Base-by-base conservation (phyloP, 2,888 invertebrate species). In the Steromphala cineraria region DNA sequence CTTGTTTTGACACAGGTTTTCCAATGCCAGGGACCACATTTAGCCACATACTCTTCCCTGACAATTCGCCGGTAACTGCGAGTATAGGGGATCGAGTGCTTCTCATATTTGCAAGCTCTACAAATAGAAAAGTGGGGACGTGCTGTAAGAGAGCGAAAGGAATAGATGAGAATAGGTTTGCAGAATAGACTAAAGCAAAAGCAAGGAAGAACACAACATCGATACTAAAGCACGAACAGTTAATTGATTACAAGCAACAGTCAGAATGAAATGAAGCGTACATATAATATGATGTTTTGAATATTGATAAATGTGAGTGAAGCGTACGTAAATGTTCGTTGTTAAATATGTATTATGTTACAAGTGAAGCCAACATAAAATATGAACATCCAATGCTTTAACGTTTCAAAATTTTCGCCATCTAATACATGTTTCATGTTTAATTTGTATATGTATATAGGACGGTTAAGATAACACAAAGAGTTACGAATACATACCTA, bases 21-120 rank as follows among this genome's bases (percentile, higher is more conserved):
- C 87, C 86, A 88, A 71, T 84, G 81, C 90, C 91, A 89, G 0
- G 81, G 81, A 13, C 89, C 89, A 85, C 91, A 91, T 10, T 83
- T 80, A 0, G 89, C 88, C 3, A 82, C 79, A 17, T 86, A 87
- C 10, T 90, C 86, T 31, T 88, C 86, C 31, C 85, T 82, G 19
- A 88, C 82, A 3, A 88, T 75, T 31, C 87, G 86, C 75, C 85
- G 85, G 80, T 89, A 90, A 1, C 88, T 88, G 62, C 86, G 85
- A 21, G 84, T 82, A 78, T 89, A 88, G 15, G 91, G 90, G 46
- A 87, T 82, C 5, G 85, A 80, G 80, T 88, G 86, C 31, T 85
- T 85, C 80, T 89, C 87, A 74, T 89, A 89, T 24, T 75, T 84
- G 82, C 90, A 91, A n/a, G 85, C 82, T 75, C 91, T 90, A 82